phyloP scores from a whole-genome alignment of 2,113 vertebrate genomes.

The Tretioscincus oriximinensis region DNA sequence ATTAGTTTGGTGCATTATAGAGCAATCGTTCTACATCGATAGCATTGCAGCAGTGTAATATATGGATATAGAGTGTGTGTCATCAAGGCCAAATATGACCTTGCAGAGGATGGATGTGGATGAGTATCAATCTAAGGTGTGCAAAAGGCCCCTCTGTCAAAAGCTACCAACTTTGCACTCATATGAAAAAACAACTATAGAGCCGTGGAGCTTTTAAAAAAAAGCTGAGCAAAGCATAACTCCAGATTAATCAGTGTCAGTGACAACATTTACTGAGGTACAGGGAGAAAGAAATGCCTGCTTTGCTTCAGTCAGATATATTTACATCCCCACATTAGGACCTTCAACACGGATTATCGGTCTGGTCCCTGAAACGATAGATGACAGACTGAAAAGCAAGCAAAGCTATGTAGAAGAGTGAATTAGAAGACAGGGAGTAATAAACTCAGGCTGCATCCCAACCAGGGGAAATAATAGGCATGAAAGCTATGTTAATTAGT shows the following conservation, averaged over 20 bases:
- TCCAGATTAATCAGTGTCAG: not conserved
- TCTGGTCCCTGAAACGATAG: not conserved
- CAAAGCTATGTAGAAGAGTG: not conserved
- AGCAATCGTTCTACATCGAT: too few species aligned
- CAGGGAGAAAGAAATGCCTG: not conserved
- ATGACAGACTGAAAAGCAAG: not conserved
- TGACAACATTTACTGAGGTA: not conserved
- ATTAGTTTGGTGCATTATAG: too few species aligned
- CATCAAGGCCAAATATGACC: too few species aligned
- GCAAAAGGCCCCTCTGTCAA: too few species aligned
- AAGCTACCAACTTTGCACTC: too few species aligned
- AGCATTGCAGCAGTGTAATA: too few species aligned
- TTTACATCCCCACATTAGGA: constrained; percentile 1
- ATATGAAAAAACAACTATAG: too few species aligned
- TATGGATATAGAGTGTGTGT: too few species aligned
- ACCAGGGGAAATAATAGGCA: not conserved
- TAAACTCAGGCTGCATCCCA: not conserved
- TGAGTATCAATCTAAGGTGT: too few species aligned
- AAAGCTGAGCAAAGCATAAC: not conserved
- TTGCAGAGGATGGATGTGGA: too few species aligned
- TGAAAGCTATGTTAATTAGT: too few species aligned
- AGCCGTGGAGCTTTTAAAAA: not conserved
- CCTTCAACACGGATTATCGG: constrained; percentile 9
- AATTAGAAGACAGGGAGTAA: not conserved
- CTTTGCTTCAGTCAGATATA: not conserved